phyloP scores from a whole-genome alignment of 1,140 invertebrate genomes.

The Trachymyrmex septentrionalis region DNA sequence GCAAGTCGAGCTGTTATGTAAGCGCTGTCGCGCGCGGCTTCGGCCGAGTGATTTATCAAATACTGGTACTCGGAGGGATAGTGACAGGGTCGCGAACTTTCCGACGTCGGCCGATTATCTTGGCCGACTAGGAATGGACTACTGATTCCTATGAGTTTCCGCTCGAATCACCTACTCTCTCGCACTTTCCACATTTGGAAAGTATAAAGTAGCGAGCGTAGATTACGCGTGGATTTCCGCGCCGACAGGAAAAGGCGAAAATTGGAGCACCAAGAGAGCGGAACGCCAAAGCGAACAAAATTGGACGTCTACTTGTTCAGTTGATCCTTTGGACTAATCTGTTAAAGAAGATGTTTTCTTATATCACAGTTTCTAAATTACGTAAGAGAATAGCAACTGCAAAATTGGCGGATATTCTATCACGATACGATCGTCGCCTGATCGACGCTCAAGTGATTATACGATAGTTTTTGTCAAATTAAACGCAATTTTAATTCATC shows the following conservation, averaged over 20 bases:
- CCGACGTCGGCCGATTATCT: neutral
- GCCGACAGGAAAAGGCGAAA: neutral
- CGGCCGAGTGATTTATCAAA: neutral
- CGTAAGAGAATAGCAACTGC: neutral
- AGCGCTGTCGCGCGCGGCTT: constrained; percentile 9
- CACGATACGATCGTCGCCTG: too few species aligned
- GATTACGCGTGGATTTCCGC: neutral
- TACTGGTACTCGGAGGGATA: neutral
- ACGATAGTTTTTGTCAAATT: neutral
- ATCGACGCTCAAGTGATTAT: neutral
- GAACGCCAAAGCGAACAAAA: neutral
- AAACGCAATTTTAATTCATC: neutral
- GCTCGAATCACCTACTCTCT: constrained; percentile 1
- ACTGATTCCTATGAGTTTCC: neutral
- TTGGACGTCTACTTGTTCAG: neutral
- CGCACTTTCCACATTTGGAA: constrained; percentile 20
- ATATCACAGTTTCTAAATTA: neutral
- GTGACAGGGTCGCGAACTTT: constrained; percentile 15
- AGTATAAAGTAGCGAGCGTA: neutral
- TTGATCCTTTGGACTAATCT: neutral
- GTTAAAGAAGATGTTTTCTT: neutral
- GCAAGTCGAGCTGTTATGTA: constrained; percentile 9
- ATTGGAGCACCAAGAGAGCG: neutral
- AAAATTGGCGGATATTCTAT: neutral
- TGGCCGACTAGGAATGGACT: neutral